Base-by-base conservation (phyloP, 2,113 vertebrate genomes). In the Peucedramus taeniatus region DNA sequence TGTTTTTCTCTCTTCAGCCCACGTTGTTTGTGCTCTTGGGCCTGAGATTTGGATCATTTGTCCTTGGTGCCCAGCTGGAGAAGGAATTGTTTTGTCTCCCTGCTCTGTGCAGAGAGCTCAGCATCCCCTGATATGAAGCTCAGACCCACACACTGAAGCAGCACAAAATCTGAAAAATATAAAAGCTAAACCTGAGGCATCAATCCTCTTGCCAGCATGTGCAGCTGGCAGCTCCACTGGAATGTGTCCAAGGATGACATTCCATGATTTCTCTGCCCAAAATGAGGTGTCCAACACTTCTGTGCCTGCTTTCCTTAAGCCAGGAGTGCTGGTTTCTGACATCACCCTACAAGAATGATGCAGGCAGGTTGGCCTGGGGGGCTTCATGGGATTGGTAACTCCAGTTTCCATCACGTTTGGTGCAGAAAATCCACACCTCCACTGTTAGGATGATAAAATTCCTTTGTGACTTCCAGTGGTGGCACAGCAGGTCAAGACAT, bases 321-420 rank as follows among this genome's bases (percentile, higher is more conserved):
- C 47, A 45, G 47, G 26, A 68, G 23, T 16, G 28, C 13, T 42
- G 39, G 44, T 50, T 79, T 54, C 51, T 86, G 56, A 57, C 17
- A 23, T 35, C 17, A 18, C 13, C 2, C 1, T 1, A 3, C 1
- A 0, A 7, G 50, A 64, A 39, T 0, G 15, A 30, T 6, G 17
- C 1, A 8, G 28, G 5, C 28, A 59, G n/a, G 8, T 30, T 49
- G 20, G 28, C 11, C 33, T 40, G 66, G 21, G 12, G 10, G 7
- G 37, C 20, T 2, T 3, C 4, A 1, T 3, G 18, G 37, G 18
- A 21, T 78, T 24, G 8, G 17, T 3, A 63, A 69, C 17, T 61
- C 66, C 56, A 44, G 7, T 2, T 87, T 44, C 31, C 18, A 3
- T 9, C 13, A 4, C 7, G 8, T 37, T 39, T 31, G 30, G 9